A percentile compares a stretch with the other conserved stretches of the same genome.
Conservation (phyloP, 2,888 invertebrate genomes). For the Trachelus stipa region DNA sequence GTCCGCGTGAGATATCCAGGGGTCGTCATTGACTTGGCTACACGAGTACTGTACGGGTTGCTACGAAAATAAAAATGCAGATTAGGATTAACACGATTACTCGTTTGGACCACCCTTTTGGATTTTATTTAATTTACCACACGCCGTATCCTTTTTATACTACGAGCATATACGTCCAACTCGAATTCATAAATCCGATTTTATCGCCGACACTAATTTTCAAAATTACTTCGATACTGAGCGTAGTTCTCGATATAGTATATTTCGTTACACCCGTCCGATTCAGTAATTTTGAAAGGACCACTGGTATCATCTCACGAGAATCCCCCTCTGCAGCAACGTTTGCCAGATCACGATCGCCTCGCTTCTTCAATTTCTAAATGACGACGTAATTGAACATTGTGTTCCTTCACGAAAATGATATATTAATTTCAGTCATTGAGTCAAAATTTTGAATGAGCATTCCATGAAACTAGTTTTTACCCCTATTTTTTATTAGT, state of each 20-base stretch:
- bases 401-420: background rate
- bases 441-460: background rate
- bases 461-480: background rate
- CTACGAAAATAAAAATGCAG: conserved; percentile 49
- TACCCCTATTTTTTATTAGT: background rate
- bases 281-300: background rate
- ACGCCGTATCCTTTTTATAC: conserved; percentile 21
- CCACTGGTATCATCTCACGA: background rate
- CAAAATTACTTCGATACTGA: conserved; percentile 10
- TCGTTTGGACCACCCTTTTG: conserved; percentile 25
- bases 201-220: conserved; percentile 25
- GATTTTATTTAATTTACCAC: conserved; percentile 43
- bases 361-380: background rate
- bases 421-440: background rate
- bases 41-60: conserved; percentile 28
- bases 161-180: background rate
- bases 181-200: conserved; percentile 20
- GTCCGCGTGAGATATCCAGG: conserved; percentile 11
- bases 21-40: conserved; percentile 19
- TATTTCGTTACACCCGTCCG: background rate
- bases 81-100: conserved; percentile 48
- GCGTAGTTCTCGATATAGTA: background rate
- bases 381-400: background rate
- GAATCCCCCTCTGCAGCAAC: background rate
- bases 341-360: background rate